Conservation (phyloP, 1,140 invertebrate species). For the Cotesia vestalis region DNA sequence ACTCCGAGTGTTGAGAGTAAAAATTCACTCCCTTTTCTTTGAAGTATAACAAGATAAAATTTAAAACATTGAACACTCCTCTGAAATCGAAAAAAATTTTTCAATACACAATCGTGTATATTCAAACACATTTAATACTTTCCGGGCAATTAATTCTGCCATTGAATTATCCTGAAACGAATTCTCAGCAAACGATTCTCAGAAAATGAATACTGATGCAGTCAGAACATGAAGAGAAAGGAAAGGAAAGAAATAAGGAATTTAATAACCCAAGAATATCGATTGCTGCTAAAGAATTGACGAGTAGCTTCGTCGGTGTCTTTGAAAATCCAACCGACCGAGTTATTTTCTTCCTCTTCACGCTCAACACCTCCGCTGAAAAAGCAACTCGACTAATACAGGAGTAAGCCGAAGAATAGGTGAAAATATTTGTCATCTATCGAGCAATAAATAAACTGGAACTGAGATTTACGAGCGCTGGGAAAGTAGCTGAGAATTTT, state of each 20-base stretch:
- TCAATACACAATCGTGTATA: neutral
- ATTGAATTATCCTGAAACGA: conserved; percentile 31
- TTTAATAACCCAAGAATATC: conserved; percentile 29
- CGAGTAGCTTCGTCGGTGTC: neutral
- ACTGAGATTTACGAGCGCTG: too few relatives aligned
- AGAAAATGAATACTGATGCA: conserved; percentile 19
- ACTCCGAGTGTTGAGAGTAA: too few relatives aligned
- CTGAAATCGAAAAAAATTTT: neutral
- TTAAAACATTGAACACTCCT: neutral
- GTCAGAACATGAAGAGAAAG: conserved; percentile 12
- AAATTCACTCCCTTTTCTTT: too few relatives aligned
- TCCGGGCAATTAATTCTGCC: neutral
- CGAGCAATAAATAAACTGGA: too few relatives aligned
- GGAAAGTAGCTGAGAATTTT: too few relatives aligned
- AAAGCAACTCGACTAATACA: neutral
- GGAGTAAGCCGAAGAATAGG: conserved; percentile 12
- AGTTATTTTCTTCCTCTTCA: conserved; percentile 14
- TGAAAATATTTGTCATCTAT: too few relatives aligned
- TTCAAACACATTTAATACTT: conserved; percentile 1
- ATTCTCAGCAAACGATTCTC: conserved; percentile 19
- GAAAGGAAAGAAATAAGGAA: neutral
- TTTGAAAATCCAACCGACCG: conserved; percentile 23
- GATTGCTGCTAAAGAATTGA: conserved; percentile 6
- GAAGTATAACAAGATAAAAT: too few relatives aligned
- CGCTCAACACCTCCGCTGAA: neutral